phyloP scores from a whole-genome alignment of 2,888 invertebrate genomes.

The Ischnus inquisitorius region DNA sequence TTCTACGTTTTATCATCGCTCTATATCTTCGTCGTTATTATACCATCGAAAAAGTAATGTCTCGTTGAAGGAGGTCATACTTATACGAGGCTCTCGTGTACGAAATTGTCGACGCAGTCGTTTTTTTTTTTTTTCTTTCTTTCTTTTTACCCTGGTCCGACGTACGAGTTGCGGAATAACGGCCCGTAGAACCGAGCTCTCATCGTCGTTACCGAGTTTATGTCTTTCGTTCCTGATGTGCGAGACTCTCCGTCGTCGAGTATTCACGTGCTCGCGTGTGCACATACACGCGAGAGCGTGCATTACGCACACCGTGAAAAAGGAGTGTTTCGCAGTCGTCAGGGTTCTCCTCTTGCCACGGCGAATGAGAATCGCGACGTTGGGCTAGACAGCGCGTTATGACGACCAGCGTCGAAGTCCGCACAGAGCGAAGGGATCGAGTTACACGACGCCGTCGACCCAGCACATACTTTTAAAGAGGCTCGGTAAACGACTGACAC shows the following conservation, averaged over 20 bases:
- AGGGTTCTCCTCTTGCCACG: slow-evolving; percentile 28
- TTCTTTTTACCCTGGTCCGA: slow-evolving; percentile 37
- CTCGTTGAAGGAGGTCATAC: slow-evolving; percentile 47
- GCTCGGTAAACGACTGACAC: slow-evolving; percentile 39
- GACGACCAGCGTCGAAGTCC: slow-evolving; percentile 20
- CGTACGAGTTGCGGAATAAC: slow-evolving; percentile 33
- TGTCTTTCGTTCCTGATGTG: slow-evolving; percentile 59
- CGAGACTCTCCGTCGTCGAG: slow-evolving; percentile 34
- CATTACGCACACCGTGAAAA: slow-evolving; percentile 26
- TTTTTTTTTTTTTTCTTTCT: slow-evolving; percentile 17
- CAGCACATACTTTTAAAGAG: slow-evolving; percentile 63
- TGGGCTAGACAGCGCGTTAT: slow-evolving; percentile 27
- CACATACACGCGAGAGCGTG: neutral
- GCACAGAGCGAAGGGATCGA: slow-evolving; percentile 68
- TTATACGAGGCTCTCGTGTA: slow-evolving; percentile 41
- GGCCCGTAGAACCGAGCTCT: slow-evolving; percentile 8
- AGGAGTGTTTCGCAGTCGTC: slow-evolving; percentile 46
- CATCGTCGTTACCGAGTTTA: slow-evolving; percentile 61
- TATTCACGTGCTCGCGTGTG: slow-evolving; percentile 1
- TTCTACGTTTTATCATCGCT: slow-evolving; percentile 13
- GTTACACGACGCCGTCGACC: slow-evolving; percentile 78
- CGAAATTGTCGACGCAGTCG: slow-evolving; percentile 56
- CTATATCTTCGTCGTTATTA: neutral
- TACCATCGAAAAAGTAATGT: slow-evolving; percentile 43
- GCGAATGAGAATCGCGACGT: slow-evolving; percentile 35